phyloP scores from a whole-genome alignment of 2,113 vertebrate genomes.

The Sinocyclocheilus anophthalmus region DNA sequence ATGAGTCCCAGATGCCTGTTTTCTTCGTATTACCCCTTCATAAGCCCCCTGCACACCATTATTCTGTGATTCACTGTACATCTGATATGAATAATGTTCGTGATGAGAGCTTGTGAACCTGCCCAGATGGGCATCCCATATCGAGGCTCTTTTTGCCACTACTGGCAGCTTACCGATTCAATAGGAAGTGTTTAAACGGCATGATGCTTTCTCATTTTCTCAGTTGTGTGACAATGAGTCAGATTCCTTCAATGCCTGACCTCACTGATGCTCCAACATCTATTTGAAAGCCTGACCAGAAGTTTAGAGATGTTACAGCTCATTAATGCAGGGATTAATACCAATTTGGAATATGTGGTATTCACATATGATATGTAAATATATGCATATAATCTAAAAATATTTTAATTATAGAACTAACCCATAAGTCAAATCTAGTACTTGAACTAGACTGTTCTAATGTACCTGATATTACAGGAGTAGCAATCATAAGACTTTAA shows the following conservation, averaged over 20 bases:
- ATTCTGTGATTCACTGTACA: not conserved
- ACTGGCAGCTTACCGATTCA: not conserved
- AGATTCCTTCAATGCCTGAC: not conserved
- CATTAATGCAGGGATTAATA: not conserved
- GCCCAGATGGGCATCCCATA: not conserved
- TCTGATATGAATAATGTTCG: not conserved
- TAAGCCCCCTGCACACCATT: not conserved
- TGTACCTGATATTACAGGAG: no score
- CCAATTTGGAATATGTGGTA: not conserved
- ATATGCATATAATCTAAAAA: not conserved
- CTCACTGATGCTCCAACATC: not conserved
- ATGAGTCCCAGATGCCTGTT: slow-evolving; percentile 48
- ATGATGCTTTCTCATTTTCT: not conserved
- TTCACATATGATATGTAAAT: not conserved
- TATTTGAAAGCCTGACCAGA: not conserved
- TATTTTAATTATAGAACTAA: not conserved
- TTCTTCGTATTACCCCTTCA: not conserved
- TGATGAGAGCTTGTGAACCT: not conserved
- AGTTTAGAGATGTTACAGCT: not conserved
- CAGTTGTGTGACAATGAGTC: not conserved
- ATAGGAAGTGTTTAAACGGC: not conserved
- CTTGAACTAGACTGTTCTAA: no score
- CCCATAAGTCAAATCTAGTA: no score
- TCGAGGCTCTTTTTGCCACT: not conserved
- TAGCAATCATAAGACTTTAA: no score